phyloP scores from a whole-genome alignment of 1,140 invertebrate genomes.

The Maconellicoccus hirsutus region DNA sequence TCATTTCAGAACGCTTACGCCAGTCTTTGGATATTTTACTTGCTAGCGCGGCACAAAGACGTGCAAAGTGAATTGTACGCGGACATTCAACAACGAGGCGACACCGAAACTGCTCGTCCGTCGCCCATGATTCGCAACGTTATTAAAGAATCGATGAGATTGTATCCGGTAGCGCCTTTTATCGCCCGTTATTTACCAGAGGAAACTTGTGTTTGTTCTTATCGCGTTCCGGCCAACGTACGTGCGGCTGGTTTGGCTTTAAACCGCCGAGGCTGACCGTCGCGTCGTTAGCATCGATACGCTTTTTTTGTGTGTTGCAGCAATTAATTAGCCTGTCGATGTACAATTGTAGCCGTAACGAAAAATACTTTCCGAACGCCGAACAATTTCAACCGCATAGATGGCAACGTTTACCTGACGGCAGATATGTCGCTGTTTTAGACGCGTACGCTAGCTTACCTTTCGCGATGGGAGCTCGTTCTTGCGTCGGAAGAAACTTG shows the following conservation, averaged over 20 bases:
- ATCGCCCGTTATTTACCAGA: slow-evolving; percentile 58
- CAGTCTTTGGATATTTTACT: slow-evolving; percentile 66
- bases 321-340: slow-evolving; percentile 65
- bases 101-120: slow-evolving; percentile 34
- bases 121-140: slow-evolving; percentile 45
- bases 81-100: slow-evolving; percentile 33
- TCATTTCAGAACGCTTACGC: slow-evolving; percentile 62
- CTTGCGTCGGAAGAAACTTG: slow-evolving; percentile 68
- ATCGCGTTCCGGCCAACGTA: slow-evolving; percentile 54
- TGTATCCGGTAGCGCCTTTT: slow-evolving; percentile 79
- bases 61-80: slow-evolving; percentile 46
- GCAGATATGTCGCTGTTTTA: slow-evolving; percentile 36
- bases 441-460: slow-evolving; percentile 60
- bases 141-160: slow-evolving; percentile 66
- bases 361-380: slow-evolving; percentile 53
- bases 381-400: slow-evolving; percentile 59
- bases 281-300: no score
- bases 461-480: slow-evolving; percentile 66
- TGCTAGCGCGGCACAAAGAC: slow-evolving; percentile 49
- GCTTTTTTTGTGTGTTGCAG: slow-evolving; percentile 38
- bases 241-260: no score
- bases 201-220: slow-evolving; percentile 48
- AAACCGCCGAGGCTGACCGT: no score
- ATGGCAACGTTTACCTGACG: slow-evolving; percentile 49
- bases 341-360: slow-evolving; percentile 63